These are phyloP conservation scores for Brachionus rubens DNA, from an alignment of 1,140 invertebrate genomes.

Conservation along the genomic window DNA sequence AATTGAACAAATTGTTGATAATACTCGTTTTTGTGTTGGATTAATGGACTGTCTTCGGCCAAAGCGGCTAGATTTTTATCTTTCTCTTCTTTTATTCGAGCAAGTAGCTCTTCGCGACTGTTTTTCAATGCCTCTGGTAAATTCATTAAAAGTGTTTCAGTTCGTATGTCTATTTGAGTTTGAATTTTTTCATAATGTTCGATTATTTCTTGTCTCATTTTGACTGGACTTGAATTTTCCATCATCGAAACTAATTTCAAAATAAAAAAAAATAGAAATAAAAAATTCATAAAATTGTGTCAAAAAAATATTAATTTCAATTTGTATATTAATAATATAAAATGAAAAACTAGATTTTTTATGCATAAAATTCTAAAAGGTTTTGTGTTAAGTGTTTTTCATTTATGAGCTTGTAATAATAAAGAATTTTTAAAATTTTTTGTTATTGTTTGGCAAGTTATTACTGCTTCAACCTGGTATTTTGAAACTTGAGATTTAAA, in stretches of 20 bases:
- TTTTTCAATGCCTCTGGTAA: constrained; percentile 38
- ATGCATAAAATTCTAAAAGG: too few relatives aligned
- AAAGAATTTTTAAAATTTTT: too few relatives aligned
- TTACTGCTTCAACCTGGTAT: too few relatives aligned
- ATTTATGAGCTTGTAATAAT: too few relatives aligned
- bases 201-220: constrained; percentile 20
- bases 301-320: too few relatives aligned
- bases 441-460: too few relatives aligned
- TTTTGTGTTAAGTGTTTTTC: too few relatives aligned
- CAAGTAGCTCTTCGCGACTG: constrained; percentile 12
- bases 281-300: too few relatives aligned
- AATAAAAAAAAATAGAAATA: too few relatives aligned
- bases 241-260: not conserved
- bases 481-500: too few relatives aligned
- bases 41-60: not conserved
- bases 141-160: constrained; percentile 25
- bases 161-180: constrained; percentile 23
- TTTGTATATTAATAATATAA: too few relatives aligned
- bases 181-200: constrained; percentile 39
- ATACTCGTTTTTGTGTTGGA: constrained; percentile 27
- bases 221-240: not conserved
- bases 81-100: constrained; percentile 25
- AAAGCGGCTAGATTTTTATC: constrained; percentile 37
- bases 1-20: constrained; percentile 6
- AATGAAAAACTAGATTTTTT: too few relatives aligned